Base-by-base conservation (phyloP, 1,140 invertebrate species). In the Zophobas morio region DNA sequence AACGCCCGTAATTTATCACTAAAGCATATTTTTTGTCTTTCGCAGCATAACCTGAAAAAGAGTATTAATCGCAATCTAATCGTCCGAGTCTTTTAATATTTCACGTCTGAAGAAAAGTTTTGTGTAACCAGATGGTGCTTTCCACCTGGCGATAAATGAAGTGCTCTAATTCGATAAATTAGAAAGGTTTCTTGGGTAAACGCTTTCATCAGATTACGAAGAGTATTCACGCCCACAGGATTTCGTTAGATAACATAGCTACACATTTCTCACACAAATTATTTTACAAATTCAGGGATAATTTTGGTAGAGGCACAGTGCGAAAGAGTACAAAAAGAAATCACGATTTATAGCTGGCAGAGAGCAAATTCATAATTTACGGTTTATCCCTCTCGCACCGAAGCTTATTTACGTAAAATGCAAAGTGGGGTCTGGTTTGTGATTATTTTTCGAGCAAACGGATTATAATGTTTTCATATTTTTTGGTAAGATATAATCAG, bases 161-260 rank as follows among this genome's bases (percentile, higher is more conserved):
- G 60, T 66, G 60, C 60, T 66, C 60, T 66, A 66, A 66, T 66
- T 66, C 60, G 60, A 66, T 66, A 66, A 66, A 66, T 66, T 66
- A 66, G 37, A 39, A 33, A n/a, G 60, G 60, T 66, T 66, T 66
- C 60, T 66, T 66, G 60, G 60, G 60, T 66, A 66, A 66, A 66
- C 60, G 60, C 36, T 66, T 42, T 66, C 49, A 51, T 51, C 49
- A 51, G 49, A 51, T 51, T 51, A 51, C 3, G 49, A 20, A 51
- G 49, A 51, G 49, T 51, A 51, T 51, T 51, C 39, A 66, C 60
- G 60, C 42, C 60, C 49, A 46, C 49, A 20, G 60, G 60, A 40
- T 66, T 66, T 66, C 40, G 37, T 66, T 42, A 42, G 60, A 66
- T 66, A 46, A 66, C 60, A 66, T 42, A 46, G 42, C 60, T 42